Evolutionary conservation across 2,113 vertebrate species (phyloP), one percentile per base, ranked within the genome.

Genomic region (Machaerirhynchus nigripectus): DNA sequence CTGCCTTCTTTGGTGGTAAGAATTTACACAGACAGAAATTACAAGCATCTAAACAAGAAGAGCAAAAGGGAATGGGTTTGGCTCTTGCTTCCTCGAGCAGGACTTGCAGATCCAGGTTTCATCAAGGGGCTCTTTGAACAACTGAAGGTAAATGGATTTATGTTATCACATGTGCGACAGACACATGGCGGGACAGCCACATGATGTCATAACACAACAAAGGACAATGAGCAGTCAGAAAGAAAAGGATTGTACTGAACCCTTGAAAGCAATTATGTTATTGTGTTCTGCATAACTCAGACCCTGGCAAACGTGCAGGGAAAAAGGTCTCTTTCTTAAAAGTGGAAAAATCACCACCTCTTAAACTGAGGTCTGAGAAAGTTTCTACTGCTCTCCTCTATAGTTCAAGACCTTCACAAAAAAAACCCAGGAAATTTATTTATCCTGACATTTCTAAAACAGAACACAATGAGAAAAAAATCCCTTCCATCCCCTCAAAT

Each of bases 271-370:
- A 56, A 65, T 35, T 73, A 31, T 11, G 12, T 33, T 77, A 27
- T 11, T 79, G 9, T 70, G 39, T 35, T 61, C 35, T 63, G 35
- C 8, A 4, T 47, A 61, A 63, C 42, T 80, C 55, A 28, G 31
- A 47, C 15, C 27, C 59, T 33, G 40, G 33, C 5, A 74, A 83
- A 83, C 33, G 15, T 0, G 0, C 26, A 26, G 30, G 27, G 40
- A 2, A 61, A 84, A 67, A 37, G 9, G 13, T 23, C 9, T 79
- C n/a, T 40, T 20, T 86, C 42, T 53, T 56, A 60, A 84, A 85
- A 79, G 46, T 13, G 15, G 39, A 79, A 89, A 91, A 61, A 60
- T 49, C 37, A 10, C 15, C 37, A 30, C 28, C 3, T 63, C 68
- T 67, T 74, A 57, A 77, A 42, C 31, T 28, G 26, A 67, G 10